These are phyloP conservation scores for Elephantulus edwardii DNA, from an alignment of 2,113 vertebrate species.

Conservation along the genomic window DNA sequence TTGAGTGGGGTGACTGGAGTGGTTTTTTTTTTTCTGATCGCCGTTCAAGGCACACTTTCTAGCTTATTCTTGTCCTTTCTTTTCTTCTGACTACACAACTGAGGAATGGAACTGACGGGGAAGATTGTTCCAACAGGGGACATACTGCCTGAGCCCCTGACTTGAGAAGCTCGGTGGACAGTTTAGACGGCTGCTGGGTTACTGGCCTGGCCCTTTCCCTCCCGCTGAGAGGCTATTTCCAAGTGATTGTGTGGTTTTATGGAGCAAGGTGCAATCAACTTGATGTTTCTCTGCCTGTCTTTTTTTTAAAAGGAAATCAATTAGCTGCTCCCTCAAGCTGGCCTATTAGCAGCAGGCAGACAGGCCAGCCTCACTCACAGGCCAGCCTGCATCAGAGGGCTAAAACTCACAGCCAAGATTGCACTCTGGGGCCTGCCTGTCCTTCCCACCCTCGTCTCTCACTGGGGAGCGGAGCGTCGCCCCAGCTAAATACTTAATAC, in stretches of 20 bases:
- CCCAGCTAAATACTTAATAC: slow-evolving; percentile 19
- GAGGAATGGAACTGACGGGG: neutral
- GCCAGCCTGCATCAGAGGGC: neutral
- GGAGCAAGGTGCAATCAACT: slow-evolving; percentile 80
- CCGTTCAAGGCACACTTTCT: neutral
- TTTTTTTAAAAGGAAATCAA: neutral
- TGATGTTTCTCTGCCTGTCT: slow-evolving; percentile 64
- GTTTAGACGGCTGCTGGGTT: no score
- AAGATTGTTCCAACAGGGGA: no score
- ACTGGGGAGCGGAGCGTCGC: neutral
- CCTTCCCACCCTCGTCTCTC: neutral
- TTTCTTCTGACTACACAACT: slow-evolving; percentile 20
- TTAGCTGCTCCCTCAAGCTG: slow-evolving; percentile 23
- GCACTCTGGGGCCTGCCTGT: neutral
- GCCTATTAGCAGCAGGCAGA: neutral
- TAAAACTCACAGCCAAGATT: neutral
- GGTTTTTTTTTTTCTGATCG: neutral
- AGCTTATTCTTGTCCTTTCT: neutral
- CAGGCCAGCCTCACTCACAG: neutral
- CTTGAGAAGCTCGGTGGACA: neutral
- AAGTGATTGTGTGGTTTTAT: slow-evolving; percentile 82
- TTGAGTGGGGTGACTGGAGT: neutral
- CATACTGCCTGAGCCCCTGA: neutral
- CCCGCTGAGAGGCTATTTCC: slow-evolving; percentile 76
- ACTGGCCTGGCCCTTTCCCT: slow-evolving; percentile 71